These are phyloP conservation scores for Philaethria dido DNA, from an alignment of 2,888 invertebrate genomes.

Conservation along the genomic window DNA sequence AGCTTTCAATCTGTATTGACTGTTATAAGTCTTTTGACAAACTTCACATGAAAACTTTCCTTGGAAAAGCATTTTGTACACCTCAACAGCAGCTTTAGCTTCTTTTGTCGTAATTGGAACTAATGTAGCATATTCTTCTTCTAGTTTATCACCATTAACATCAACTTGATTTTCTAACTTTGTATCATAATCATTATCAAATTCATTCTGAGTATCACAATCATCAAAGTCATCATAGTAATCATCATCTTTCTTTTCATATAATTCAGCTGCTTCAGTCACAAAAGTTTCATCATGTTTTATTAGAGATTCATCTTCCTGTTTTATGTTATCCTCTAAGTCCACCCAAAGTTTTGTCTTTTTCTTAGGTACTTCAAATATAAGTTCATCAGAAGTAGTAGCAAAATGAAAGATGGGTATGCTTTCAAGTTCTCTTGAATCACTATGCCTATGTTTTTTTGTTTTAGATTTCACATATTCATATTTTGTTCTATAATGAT, in stretches of 20 bases:
- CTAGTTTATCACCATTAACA: constrained; percentile 55
- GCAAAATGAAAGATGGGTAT: constrained; percentile 60
- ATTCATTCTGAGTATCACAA: constrained; percentile 31
- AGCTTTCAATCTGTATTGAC: constrained; percentile 56
- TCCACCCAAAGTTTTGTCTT: constrained; percentile 27
- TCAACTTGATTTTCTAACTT: constrained; percentile 34
- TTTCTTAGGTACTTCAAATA: constrained; percentile 50
- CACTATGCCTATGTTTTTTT: constrained; percentile 54
- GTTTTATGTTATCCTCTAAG: constrained; percentile 47
- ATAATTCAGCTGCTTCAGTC: constrained; percentile 20
- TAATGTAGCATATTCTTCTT: constrained; percentile 71
- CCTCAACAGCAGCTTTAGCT: constrained; percentile 66
- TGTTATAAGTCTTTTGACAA: constrained; percentile 61
- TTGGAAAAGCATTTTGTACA: constrained; percentile 60
- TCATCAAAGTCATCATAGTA: constrained; percentile 42
- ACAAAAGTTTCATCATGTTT: constrained; percentile 22
- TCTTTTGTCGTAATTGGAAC: constrained; percentile 66
- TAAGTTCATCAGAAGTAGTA: constrained; percentile 56
- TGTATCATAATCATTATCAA: constrained; percentile 41
- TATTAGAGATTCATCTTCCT: constrained; percentile 37
- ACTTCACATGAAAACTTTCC: constrained; percentile 62
- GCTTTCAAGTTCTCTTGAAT: constrained; percentile 43
- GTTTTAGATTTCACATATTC: constrained; percentile 63
- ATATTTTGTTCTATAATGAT: constrained; percentile 55
- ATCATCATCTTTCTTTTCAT: constrained; percentile 36